A percentile compares a stretch with the other conserved stretches of the same genome.
Evolutionary conservation across 2,888 invertebrate species (phyloP).

Genomic region (Melieria omissa): DNA sequence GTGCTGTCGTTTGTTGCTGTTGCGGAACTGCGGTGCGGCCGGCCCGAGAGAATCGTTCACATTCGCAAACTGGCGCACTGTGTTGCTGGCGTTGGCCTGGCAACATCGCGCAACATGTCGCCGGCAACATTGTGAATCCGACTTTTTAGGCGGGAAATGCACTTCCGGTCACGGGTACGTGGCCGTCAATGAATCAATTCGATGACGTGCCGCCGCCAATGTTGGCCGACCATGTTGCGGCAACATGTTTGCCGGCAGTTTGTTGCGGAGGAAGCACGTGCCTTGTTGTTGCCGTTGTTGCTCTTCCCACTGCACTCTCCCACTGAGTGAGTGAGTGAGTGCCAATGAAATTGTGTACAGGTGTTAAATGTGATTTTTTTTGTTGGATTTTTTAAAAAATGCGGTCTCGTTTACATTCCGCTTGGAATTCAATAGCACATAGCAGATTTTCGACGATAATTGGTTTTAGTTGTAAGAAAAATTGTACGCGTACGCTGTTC

Average conservation of each 20-base stretch:
- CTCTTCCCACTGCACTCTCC: not conserved
- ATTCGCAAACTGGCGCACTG: too few species aligned
- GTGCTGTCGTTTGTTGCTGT: not conserved
- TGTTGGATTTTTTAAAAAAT: too few species aligned
- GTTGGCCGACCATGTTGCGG: not conserved
- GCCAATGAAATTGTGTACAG: too few species aligned
- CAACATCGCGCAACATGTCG: slow-evolving; percentile 17
- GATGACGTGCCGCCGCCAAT: not conserved
- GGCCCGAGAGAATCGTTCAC: too few species aligned
- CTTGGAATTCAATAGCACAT: too few species aligned
- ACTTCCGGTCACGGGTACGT: slow-evolving; percentile 18
- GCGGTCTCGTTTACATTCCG: too few species aligned
- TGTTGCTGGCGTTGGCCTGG: slow-evolving; percentile 22
- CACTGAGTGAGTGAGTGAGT: too few species aligned
- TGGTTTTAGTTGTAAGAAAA: too few species aligned
- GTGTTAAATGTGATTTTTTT: too few species aligned
- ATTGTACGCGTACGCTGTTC: too few species aligned
- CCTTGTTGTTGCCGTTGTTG: not conserved
- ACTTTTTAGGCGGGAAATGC: slow-evolving; percentile 25
- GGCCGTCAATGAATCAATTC: not conserved
- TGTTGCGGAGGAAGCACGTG: slow-evolving; percentile 31
- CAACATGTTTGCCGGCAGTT: slow-evolving; percentile 16
- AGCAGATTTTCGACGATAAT: too few species aligned
- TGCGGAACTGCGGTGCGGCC: too few species aligned
- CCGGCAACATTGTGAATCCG: not conserved